Base-by-base conservation (phyloP, 1,140 invertebrate species). In the Apis florea region DNA sequence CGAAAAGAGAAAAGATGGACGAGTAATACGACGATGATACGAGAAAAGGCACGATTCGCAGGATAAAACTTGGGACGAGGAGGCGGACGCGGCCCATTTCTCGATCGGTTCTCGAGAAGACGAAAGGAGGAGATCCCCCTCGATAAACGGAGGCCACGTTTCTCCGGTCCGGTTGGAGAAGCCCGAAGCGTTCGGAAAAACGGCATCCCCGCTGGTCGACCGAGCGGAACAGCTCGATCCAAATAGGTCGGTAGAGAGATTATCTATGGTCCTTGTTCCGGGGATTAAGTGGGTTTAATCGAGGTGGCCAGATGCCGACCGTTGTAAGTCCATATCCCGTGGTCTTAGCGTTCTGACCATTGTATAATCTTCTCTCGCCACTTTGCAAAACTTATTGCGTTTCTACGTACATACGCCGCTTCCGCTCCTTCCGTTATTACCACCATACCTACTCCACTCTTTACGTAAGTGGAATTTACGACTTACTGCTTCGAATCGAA, bases 211-310 rank as follows among this genome's bases (percentile, higher is more conserved):
- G 54, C 47, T 63, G 3, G 13, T 59, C 3, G 82, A 77, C 61
- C 61, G 75, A 21, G 53, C 70, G 0, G 80, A 75, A 31, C 59
- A 82, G 74, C n/a, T 82, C 71, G 63, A 75, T 81, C 72, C 63
- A 81, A 81, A 81, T 81, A 81, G 79, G 79, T 81, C 63, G 79
- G 79, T 75, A 81, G 63, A 81, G 79, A 81, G 79, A 81, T 81
- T 75, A 81, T 75, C 71, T 74, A 51, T 66, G 79, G 63, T 59
- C 79, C 47, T 24, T 75, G 79, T 68, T 51, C 63, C 21, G 15
- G 61, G 51, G 80, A 78, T 82, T 82, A 70, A 70, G 19, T 47
- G 58, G 58, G 74, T 78, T 77, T 82, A 82, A 78, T 82, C 49
- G 80, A 68, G 74, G 74, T 53, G 67, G 51, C 40, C 54, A 53